Percentiles rank a stretch among this genome's conserved stretches.
Evolutionary conservation across 2,113 vertebrate genomes (phyloP).

Genomic region (Mastomys natalensis): DNA sequence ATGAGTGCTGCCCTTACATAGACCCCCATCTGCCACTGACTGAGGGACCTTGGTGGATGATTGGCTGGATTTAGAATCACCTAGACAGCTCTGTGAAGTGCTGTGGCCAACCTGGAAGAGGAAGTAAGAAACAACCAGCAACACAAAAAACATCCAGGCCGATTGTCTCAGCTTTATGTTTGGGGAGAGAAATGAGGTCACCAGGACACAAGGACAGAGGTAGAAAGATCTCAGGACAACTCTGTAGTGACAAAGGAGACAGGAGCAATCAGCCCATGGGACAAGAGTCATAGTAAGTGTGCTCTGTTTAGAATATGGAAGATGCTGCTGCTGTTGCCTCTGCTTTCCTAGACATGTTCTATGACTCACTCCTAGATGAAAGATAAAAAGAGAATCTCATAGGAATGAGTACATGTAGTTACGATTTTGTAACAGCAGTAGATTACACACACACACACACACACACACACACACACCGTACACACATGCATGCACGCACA

Average conservation of each 20-base stretch:
- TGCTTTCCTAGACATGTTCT: not conserved
- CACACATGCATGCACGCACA: too few species aligned
- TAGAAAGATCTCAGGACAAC: not conserved
- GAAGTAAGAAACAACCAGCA: not conserved
- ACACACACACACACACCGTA: not conserved
- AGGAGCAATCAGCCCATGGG: not conserved
- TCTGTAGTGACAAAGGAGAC: not conserved
- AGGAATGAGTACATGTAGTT: not conserved
- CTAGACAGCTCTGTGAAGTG: not conserved
- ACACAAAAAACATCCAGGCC: too few species aligned
- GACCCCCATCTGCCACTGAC: not conserved
- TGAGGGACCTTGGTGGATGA: not conserved
- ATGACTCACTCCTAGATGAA: not conserved
- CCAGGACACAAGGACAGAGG: not conserved
- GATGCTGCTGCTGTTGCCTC: not conserved
- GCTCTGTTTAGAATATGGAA: not conserved
- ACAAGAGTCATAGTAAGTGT: not conserved
- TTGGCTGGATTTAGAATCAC: not conserved
- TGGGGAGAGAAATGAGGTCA: not conserved
- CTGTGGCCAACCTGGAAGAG: not conserved
- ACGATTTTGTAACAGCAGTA: not conserved
- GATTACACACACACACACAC: not conserved
- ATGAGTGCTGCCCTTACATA: not conserved
- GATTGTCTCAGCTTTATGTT: not conserved
- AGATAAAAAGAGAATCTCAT: not conserved